Conservation (phyloP, 64 coral and sea anemone genomes). For the Trachythela sp. region DNA sequence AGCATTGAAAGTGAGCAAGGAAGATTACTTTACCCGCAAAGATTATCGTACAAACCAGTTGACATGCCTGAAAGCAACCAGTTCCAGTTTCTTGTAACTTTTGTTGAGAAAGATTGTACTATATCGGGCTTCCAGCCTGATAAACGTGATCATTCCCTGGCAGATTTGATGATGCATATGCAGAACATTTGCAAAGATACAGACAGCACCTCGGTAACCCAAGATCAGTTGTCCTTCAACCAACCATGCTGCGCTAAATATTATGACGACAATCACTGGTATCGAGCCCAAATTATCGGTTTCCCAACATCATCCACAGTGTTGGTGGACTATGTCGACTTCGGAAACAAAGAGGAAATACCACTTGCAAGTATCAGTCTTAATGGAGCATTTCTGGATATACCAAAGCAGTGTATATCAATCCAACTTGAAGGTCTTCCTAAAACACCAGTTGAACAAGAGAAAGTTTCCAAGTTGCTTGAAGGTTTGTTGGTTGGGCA, state of each 20-base stretch:
- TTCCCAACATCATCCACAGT: not conserved
- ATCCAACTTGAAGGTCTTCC: not conserved
- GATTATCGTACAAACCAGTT: not conserved
- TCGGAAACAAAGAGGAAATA: not conserved
- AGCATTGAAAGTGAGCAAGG: not conserved
- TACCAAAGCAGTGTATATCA: not conserved
- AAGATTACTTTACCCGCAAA: not conserved
- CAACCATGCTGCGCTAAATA: slow-evolving; percentile 1
- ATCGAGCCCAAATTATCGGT: not conserved
- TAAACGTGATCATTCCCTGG: not conserved
- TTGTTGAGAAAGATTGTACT: not conserved
- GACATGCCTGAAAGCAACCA: not conserved
- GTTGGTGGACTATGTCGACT: not conserved
- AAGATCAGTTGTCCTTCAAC: not conserved
- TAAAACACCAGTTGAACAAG: not conserved
- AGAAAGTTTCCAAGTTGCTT: not conserved
- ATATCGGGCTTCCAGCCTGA: not conserved
- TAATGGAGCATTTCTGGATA: slow-evolving; percentile 2
- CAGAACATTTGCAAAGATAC: not conserved
- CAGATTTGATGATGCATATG: not conserved
- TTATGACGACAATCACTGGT: not conserved
- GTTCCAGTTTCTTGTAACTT: not conserved
- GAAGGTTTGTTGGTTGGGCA: not conserved
- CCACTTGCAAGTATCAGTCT: slow-evolving; percentile 6
- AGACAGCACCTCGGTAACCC: not conserved